phyloP scores from a whole-genome alignment of 2,888 invertebrate genomes.

The Alloplasta piceator region DNA sequence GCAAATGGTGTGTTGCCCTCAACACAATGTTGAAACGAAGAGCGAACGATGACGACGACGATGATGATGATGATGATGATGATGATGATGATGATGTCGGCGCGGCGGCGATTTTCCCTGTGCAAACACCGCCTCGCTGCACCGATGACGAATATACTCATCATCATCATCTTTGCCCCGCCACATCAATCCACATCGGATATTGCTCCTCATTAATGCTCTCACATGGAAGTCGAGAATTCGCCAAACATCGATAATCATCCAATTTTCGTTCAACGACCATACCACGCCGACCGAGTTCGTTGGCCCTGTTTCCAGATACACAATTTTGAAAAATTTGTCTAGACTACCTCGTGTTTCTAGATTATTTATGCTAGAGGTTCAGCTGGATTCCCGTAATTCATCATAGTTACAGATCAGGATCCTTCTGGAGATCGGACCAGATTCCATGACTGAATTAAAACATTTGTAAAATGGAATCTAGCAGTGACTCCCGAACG shows the following conservation, averaged over 20 bases:
- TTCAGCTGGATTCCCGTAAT: no score
- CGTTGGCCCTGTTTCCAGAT: no score
- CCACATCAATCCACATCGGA: constrained; percentile 58
- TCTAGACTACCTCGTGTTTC: no score
- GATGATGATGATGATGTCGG: constrained; percentile 68
- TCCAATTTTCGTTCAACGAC: constrained; percentile 28
- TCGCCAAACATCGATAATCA: constrained; percentile 27
- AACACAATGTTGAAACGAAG: constrained; percentile 63
- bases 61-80: constrained; percentile 56
- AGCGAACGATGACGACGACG: constrained; percentile 56
- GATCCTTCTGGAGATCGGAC: no score
- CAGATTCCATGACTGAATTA: no score
- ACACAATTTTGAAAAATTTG: no score
- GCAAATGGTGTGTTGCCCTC: constrained; percentile 34
- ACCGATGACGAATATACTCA: constrained; percentile 45
- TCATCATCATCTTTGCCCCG: constrained; percentile 57
- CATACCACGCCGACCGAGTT: not conserved
- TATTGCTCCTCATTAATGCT: constrained; percentile 24
- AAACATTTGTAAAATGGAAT: no score
- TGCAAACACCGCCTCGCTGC: constrained; percentile 62
- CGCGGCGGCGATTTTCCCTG: constrained; percentile 71
- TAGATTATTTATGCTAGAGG: no score
- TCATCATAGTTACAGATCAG: no score
- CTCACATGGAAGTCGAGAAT: constrained; percentile 29
- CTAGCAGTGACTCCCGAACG: no score